Percentiles rank a stretch among this genome's conserved stretches.
phyloP scores from a whole-genome alignment of 1,140 invertebrate genomes.

The Hestina assimilis region DNA sequence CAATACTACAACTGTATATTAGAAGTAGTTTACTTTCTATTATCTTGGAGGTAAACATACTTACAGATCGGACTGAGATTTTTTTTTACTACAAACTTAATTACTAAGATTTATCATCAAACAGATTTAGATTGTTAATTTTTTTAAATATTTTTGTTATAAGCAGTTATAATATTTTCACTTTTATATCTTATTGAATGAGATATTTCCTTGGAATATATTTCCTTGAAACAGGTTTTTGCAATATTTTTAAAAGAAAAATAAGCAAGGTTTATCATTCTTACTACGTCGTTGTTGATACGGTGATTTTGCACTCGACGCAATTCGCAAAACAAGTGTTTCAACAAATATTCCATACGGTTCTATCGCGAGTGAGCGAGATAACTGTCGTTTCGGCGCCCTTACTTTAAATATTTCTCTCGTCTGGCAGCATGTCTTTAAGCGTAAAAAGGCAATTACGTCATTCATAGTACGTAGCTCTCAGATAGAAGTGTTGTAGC shows the following conservation, averaged over 20 bases:
- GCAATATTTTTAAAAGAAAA: conserved; percentile 26
- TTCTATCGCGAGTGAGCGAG: conserved; percentile 71
- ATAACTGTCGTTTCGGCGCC: conserved; percentile 47
- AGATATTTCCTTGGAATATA: not conserved
- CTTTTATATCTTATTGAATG: not conserved
- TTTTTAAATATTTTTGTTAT: too few species aligned
- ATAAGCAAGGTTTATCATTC: conserved; percentile 21
- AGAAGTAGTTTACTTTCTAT: too few species aligned
- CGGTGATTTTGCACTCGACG: conserved; percentile 59
- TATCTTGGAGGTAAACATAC: too few species aligned
- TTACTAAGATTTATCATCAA: too few species aligned
- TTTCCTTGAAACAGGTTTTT: conserved; percentile 6
- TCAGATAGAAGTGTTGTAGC: conserved; percentile 73
- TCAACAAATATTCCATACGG: conserved; percentile 74
- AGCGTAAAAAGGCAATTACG: conserved; percentile 60
- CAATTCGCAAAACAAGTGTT: conserved; percentile 74
- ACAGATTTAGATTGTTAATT: too few species aligned
- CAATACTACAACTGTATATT: too few species aligned
- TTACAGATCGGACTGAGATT: too few species aligned
- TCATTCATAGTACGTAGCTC: conserved; percentile 78
- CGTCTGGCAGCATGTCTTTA: conserved; percentile 66
- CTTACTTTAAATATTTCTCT: conserved; percentile 48
- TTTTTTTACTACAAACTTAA: too few species aligned
- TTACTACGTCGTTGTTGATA: conserved; percentile 37
- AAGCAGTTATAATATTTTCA: too few species aligned